phyloP scores from a whole-genome alignment of 2,113 vertebrate genomes.

The Lagopus muta region DNA sequence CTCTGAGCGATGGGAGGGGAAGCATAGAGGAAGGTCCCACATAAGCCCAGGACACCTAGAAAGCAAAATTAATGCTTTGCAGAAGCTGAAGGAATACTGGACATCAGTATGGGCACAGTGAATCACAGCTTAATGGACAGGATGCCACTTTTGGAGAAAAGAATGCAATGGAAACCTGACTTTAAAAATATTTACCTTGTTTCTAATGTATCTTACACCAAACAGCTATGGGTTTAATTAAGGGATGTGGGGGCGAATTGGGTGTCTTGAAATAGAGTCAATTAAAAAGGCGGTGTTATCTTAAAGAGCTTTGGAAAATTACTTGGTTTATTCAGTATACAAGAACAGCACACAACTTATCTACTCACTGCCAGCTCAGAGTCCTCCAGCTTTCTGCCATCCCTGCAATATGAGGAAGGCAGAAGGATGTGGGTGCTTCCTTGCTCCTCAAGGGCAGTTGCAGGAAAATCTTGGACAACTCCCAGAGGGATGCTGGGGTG shows the following conservation, averaged over 20 bases:
- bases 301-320: conserved; percentile 18
- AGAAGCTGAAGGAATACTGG: neutral
- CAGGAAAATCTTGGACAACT: neutral
- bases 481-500: neutral
- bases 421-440: neutral
- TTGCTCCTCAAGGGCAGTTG: neutral
- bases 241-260: neutral
- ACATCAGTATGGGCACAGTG: neutral
- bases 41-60: neutral
- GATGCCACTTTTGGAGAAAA: neutral
- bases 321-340: neutral
- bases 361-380: neutral
- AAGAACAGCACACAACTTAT: neutral
- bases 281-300: conserved; percentile 11
- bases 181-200: neutral
- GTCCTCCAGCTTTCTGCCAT: neutral
- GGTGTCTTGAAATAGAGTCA: neutral
- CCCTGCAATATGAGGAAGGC: neutral
- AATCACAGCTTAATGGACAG: neutral
- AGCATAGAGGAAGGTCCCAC: neutral
- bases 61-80: neutral
- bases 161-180: neutral
- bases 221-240: neutral
- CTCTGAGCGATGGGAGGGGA: neutral
- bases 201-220: neutral